These are phyloP conservation scores for Serilophus lunatus DNA, from an alignment of 2,113 vertebrate species.

Conservation along the genomic window DNA sequence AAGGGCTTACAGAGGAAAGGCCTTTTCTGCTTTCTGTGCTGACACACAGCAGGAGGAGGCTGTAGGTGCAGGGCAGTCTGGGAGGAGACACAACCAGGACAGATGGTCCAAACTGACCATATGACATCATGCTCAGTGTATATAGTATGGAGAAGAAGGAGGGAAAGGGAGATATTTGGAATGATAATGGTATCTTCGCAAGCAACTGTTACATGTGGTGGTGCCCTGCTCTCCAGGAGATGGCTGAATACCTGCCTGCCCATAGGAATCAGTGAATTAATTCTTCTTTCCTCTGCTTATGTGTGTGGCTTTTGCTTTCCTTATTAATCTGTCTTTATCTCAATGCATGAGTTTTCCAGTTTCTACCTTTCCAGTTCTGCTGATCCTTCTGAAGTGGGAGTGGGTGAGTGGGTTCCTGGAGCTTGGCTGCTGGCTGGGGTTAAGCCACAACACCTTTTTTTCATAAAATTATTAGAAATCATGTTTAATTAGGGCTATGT, in stretches of 20 bases:
- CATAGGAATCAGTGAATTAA: background rate
- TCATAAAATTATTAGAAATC: background rate
- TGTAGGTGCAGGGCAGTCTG: background rate
- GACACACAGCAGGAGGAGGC: background rate
- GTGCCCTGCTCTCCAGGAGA: background rate
- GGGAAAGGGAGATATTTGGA: background rate
- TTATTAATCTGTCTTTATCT: no score
- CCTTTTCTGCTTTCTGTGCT: background rate
- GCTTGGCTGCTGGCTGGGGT: background rate
- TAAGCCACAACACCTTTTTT: background rate
- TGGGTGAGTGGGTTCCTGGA: background rate
- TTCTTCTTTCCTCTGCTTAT: background rate
- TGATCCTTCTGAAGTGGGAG: rapidly evolving
- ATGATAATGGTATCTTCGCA: background rate
- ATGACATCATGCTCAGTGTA: background rate
- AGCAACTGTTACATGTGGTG: no score
- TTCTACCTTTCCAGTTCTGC: background rate
- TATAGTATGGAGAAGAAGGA: background rate
- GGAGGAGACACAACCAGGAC: background rate
- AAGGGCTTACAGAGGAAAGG: background rate
- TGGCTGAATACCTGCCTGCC: background rate
- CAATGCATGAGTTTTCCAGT: background rate
- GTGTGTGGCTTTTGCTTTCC: background rate
- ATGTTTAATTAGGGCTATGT: background rate
- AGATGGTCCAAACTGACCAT: background rate